Base-by-base conservation (phyloP, 2,797 vertebrate genomes). In the Rhinella marina region DNA sequence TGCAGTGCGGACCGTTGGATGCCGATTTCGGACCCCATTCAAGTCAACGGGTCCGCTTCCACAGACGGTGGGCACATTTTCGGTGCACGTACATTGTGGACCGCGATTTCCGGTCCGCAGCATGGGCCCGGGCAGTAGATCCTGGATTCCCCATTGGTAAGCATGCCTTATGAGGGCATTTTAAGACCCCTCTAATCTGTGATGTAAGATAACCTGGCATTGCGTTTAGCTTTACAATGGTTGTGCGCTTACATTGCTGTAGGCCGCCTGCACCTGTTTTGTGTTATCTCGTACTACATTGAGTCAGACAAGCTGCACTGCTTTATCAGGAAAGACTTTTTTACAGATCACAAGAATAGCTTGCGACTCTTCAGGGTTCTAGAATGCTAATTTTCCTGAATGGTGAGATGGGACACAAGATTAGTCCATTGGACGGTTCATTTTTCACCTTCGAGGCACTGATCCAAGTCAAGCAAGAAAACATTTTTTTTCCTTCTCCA, bases 231-330 rank as follows among this genome's bases (percentile, higher is more conserved):
- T 1, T 5, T 19, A 54, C 21, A 52, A 6, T 12, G 19, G 0
- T 12, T 10, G 41, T 21, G 2, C 14, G 1, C 21, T 57, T 3
- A 32, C 77, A 29, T 57, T 78, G 50, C 14, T 79, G 54, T 16
- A 16, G 72, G 50, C 78, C 25, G 29, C 86, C 91, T 89, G 29
- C 93, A 94, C 92, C 93, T 95, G 93, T 92, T 93, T 92, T 92
- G 62, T 91, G 50, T 94, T 94, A 94, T 21, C 79, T 90, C 72
- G 2, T 90, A 52, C 89, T 85, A 41, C 41, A 41, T 41, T 5
- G 41, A 93, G 78, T 90, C 85, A 92, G 86, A 90, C 91, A 91
- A 87, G 82, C 89, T 91, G 88, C 88, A 87, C 87, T 89, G 81
- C 79, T 82, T 81, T 91, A 90, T 92, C 87, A 85, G 52, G 16